Conservation (phyloP, 2,888 invertebrate genomes). For the Cerceris rybyensis region DNA sequence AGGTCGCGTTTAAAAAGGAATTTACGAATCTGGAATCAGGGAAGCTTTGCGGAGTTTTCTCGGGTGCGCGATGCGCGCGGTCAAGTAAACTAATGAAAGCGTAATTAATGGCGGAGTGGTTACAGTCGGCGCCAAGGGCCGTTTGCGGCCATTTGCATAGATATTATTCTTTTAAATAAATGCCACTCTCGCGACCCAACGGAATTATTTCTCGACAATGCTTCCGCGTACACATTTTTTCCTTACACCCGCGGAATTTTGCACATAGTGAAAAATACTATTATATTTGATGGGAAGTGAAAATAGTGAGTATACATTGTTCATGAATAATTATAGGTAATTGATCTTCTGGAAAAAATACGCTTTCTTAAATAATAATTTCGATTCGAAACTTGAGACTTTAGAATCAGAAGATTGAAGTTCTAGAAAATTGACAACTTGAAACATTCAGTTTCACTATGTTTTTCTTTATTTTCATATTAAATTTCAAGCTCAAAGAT, state of each 20-base stretch:
- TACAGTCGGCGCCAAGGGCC: constrained; percentile 46
- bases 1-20: too few relatives aligned
- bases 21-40: not conserved
- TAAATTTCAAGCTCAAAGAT: too few relatives aligned
- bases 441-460: too few relatives aligned
- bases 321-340: too few relatives aligned
- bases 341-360: too few relatives aligned
- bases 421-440: too few relatives aligned
- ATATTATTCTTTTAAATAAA: constrained; percentile 68
- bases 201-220: constrained; percentile 61
- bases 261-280: too few relatives aligned
- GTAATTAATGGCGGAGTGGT: constrained; percentile 62
- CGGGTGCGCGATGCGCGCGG: not conserved
- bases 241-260: not conserved
- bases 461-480: too few relatives aligned
- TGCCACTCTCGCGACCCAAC: constrained; percentile 31
- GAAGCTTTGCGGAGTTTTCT: not conserved
- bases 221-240: not conserved
- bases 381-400: too few relatives aligned
- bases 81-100: constrained; percentile 62
- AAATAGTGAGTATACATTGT: too few relatives aligned
- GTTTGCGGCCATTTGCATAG: constrained; percentile 67
- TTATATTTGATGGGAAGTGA: constrained; percentile 41
- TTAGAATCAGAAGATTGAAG: too few relatives aligned
- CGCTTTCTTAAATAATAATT: too few relatives aligned